These are phyloP conservation scores for Tridacna gigas DNA, from an alignment of 2,888 invertebrate species.

Conservation along the genomic window DNA sequence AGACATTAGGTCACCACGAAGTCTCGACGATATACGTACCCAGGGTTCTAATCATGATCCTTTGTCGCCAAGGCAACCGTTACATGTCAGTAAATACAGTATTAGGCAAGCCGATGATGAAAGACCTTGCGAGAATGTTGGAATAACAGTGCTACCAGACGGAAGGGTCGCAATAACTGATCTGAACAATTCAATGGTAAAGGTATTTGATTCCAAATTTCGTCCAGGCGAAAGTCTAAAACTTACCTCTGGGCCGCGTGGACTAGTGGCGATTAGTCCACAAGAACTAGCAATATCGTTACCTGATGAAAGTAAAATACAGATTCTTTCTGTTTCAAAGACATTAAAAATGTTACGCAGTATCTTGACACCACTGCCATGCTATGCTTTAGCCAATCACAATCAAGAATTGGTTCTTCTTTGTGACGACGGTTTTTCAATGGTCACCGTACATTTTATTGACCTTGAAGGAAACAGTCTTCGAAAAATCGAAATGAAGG, in stretches of 20 bases:
- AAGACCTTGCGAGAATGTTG: slow-evolving; percentile 52
- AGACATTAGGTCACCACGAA: slow-evolving; percentile 56
- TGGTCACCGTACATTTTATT: slow-evolving; percentile 46
- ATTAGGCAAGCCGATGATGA: slow-evolving; percentile 52
- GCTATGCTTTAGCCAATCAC: slow-evolving; percentile 54
- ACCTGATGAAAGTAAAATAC: slow-evolving; percentile 63
- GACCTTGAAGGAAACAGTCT: slow-evolving; percentile 51
- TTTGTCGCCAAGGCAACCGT: slow-evolving; percentile 34
- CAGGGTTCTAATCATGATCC: slow-evolving; percentile 29
- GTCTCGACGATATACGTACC: slow-evolving; percentile 35
- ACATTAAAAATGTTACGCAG: slow-evolving; percentile 47
- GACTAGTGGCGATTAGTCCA: slow-evolving; percentile 48
- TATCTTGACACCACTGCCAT: slow-evolving; percentile 56
- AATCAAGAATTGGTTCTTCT: slow-evolving; percentile 52
- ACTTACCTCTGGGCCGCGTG: slow-evolving; percentile 55
- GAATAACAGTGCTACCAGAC: slow-evolving; percentile 48
- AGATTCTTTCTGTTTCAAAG: slow-evolving; percentile 49
- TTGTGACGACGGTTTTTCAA: slow-evolving; percentile 62
- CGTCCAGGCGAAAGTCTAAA: slow-evolving; percentile 34
- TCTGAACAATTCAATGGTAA: slow-evolving; percentile 55
- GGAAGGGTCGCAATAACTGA: slow-evolving; percentile 58
- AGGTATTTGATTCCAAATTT: slow-evolving; percentile 59
- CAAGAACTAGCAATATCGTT: slow-evolving; percentile 61
- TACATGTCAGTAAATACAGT: slow-evolving; percentile 38
- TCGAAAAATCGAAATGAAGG: slow-evolving; percentile 49